These are phyloP conservation scores for Octomys mimax DNA, from an alignment of 2,797 vertebrate genomes.

Conservation along the genomic window DNA sequence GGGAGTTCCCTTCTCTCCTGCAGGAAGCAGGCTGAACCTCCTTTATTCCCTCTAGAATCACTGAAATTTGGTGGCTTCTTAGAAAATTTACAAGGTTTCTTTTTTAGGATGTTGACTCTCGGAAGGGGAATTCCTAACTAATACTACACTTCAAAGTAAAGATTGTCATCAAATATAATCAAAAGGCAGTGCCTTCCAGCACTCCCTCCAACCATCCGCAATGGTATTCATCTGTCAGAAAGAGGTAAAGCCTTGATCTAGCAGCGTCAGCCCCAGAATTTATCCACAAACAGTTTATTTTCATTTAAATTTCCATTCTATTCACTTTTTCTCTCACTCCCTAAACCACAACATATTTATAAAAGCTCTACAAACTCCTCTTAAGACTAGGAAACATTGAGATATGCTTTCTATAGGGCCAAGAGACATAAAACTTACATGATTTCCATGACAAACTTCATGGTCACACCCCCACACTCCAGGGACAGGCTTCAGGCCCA, in stretches of 20 bases:
- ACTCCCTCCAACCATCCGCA: background rate
- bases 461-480: background rate
- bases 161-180: conserved; percentile 52
- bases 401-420: background rate
- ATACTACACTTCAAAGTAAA: conserved; percentile 62
- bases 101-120: conserved; percentile 35
- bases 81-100: background rate
- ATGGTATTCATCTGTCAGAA: background rate
- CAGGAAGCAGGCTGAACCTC: background rate
- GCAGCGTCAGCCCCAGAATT: background rate
- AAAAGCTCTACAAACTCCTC: background rate
- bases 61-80: conserved; percentile 17
- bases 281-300: background rate
- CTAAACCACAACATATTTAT: background rate
- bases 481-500: rapidly evolving
- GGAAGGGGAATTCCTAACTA: conserved; percentile 43
- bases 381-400: background rate
- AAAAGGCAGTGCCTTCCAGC: conserved; percentile 27
- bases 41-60: background rate
- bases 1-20: background rate
- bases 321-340: background rate
- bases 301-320: background rate
- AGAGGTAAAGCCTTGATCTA: background rate
- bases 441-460: too few species aligned
- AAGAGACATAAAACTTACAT: background rate